Percentiles rank a stretch among this genome's conserved stretches.
phyloP scores from a whole-genome alignment of 1,140 invertebrate species.

The Ruditapes philippinarum region DNA sequence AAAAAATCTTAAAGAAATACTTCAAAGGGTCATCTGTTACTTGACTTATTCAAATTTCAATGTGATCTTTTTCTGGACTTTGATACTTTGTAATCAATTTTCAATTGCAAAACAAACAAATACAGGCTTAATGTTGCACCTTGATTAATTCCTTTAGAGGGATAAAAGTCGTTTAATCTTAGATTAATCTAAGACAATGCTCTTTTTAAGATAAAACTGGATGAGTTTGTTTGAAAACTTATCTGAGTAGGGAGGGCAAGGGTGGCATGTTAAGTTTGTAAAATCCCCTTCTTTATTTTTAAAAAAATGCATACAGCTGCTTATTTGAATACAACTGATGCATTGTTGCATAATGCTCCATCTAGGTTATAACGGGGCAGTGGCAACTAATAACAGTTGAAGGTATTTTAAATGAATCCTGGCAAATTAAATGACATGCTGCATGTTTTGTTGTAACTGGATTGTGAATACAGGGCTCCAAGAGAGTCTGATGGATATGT shows the following conservation, averaged over 20 bases:
- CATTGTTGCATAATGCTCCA: background rate
- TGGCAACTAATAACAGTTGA: too few species aligned
- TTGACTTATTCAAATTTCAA: background rate
- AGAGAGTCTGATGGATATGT: too few species aligned
- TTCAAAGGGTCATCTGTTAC: background rate
- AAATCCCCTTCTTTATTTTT: too few species aligned
- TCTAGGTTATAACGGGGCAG: background rate
- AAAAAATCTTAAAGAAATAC: background rate
- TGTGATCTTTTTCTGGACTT: constrained; percentile 3
- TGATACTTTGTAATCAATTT: background rate
- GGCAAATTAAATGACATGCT: too few species aligned
- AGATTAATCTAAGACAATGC: background rate
- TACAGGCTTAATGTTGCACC: background rate
- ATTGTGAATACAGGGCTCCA: too few species aligned
- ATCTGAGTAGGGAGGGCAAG: background rate
- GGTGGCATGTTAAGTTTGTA: background rate
- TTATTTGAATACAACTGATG: constrained; percentile 3
- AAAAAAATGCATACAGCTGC: background rate
- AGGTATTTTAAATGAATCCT: too few species aligned
- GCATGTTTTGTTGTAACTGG: too few species aligned
- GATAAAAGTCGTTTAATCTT: background rate
- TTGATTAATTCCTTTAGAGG: background rate
- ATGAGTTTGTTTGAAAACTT: background rate
- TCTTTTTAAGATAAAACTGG: background rate
- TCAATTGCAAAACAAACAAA: constrained; percentile 15